Base-by-base conservation (phyloP, 2,113 vertebrate genomes). In the Carlito syrichta region DNA sequence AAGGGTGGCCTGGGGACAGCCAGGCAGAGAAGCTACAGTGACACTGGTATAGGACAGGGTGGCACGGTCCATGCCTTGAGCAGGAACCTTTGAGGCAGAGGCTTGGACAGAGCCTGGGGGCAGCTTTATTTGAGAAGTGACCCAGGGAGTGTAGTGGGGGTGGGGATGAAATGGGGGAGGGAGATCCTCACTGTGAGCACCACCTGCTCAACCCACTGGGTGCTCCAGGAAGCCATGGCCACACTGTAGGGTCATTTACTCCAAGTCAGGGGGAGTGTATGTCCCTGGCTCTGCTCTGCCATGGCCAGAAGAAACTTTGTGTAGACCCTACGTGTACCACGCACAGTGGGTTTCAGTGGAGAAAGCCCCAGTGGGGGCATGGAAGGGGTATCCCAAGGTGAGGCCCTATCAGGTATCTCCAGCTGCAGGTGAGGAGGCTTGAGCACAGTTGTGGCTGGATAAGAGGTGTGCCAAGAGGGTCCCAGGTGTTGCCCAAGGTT, bases 351-450 rank as follows among this genome's bases (percentile, higher is more conserved):
- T 30, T 84, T 48, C 32, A 1, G 0, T 3, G 38, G 54, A 45
- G 79, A 60, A 56, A 20, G 79, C 40, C 20, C 22, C 14, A 0
- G 5, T 4, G 52, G 63, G 3, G 2, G 54, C 54, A 23, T 14
- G n/a, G 19, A 23, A 13, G 60, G 27, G 84, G 25, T 27, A 69
- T 32, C 30, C 16, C 7, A 63, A 50, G 8, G 32, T 1, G 10
- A 84, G 32, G 16, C 16, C 2, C 48, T 8, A 0, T 23, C 12
- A n/a, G 48, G 60, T 8, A 17, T 38, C 43, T 22, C 38, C 14
- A 8, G 0, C 17, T 0, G 58, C 8, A 16, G 58, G 63, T 5
- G 27, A 43, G 40, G 8, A 38, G 22, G 22, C 0, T 2, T 12
- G 69, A 22, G 50, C 40, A 3, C 40, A 32, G 58, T 19, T 20